Conservation (phyloP, 2,888 invertebrate genomes). For the Erannis defoliaria region DNA sequence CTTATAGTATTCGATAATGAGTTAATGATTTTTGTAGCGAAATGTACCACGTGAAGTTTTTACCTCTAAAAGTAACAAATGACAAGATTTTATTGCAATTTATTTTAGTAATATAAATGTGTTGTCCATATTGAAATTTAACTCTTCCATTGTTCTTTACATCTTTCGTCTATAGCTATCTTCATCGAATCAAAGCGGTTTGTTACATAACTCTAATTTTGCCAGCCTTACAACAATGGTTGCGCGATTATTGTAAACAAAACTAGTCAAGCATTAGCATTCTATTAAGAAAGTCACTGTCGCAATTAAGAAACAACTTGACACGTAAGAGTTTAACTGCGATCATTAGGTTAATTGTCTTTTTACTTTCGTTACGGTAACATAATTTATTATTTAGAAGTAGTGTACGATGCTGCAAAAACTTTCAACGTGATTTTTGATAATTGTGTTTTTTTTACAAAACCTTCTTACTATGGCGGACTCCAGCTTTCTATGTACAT, state of each 20-base stretch:
- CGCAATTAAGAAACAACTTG: slow-evolving; percentile 25
- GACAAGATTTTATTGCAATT: no score
- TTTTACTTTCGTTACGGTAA: slow-evolving; percentile 1
- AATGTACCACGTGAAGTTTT: no score
- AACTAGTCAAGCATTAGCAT: slow-evolving; percentile 70
- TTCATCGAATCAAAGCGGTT: slow-evolving; percentile 78
- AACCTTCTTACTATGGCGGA: no score
- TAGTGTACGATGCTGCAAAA: no score
- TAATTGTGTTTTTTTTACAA: no score
- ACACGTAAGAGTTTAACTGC: slow-evolving; percentile 1
- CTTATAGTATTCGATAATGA: no score
- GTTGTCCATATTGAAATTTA: background rate
- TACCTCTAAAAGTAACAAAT: no score
- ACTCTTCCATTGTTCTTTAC: slow-evolving; percentile 6
- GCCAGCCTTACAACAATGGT: slow-evolving; percentile 66
- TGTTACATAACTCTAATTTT: slow-evolving; percentile 74
- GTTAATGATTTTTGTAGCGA: no score
- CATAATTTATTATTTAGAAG: background rate
- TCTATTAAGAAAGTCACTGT: slow-evolving; percentile 34
- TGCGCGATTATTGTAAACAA: slow-evolving; percentile 71
- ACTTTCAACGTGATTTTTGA: no score
- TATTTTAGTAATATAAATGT: no score
- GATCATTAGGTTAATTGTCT: slow-evolving; percentile 2
- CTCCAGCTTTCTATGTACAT: no score
- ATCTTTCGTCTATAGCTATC: slow-evolving; percentile 56